phyloP scores from a whole-genome alignment of 2,113 vertebrate genomes.

The Bagarius yarrelli region DNA sequence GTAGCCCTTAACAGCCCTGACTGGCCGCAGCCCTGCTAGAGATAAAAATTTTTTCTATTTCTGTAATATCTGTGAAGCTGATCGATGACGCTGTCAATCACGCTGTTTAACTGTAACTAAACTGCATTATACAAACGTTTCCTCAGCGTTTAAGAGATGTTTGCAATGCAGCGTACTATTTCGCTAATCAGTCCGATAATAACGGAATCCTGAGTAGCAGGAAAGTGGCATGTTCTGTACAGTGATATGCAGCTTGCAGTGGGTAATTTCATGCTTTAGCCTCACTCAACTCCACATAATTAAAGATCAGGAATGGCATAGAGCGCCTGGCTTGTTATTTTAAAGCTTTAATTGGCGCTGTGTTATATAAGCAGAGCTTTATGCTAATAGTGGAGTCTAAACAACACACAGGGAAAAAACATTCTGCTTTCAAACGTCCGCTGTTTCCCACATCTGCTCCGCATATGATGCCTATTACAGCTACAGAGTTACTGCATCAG shows the following conservation, averaged over 20 bases:
- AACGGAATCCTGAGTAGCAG: neutral
- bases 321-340: conserved; percentile 16
- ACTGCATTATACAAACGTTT: neutral
- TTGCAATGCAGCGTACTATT: too few species aligned
- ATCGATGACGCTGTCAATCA: neutral
- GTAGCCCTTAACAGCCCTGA: too few species aligned
- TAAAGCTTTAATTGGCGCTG: neutral
- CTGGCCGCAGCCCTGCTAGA: too few species aligned
- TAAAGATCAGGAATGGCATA: neutral
- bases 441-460: conserved; percentile 19
- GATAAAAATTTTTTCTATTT: neutral
- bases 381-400: neutral
- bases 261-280: neutral
- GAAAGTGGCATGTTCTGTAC: neutral
- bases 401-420: conserved; percentile 8
- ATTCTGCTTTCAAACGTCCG: neutral
- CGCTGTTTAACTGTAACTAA: neutral
- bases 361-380: neutral
- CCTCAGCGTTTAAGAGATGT: neutral
- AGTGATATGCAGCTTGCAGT: neutral
- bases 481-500: neutral
- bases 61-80: neutral
- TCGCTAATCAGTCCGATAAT: neutral
- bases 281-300: neutral
- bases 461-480: conserved; percentile 1